Conservation (phyloP, 2,888 invertebrate genomes). For the Caenorhabditis sulstoni region DNA sequence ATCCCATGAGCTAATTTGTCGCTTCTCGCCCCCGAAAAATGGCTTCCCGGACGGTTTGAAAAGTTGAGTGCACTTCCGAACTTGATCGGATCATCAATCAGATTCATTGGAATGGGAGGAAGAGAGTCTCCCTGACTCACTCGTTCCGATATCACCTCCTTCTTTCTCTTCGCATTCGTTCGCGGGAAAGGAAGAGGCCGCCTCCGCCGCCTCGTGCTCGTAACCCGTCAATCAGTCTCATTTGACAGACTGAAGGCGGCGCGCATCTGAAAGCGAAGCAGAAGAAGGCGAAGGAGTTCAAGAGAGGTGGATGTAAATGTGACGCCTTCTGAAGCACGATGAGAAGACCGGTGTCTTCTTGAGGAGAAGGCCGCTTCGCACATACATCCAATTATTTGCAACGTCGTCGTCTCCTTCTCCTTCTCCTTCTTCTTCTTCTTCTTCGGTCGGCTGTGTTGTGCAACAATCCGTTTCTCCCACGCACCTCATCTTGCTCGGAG, state of each 20-base stretch:
- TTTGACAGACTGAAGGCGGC: slow-evolving; percentile 49
- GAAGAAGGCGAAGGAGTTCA: slow-evolving; percentile 40
- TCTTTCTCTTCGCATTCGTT: not conserved
- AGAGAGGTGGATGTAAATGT: slow-evolving; percentile 49
- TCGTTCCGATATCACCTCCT: slow-evolving; percentile 23
- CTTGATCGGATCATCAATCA: too few relatives aligned
- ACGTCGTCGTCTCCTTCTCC: slow-evolving; percentile 30
- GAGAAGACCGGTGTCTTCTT: slow-evolving; percentile 37
- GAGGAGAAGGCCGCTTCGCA: slow-evolving; percentile 33
- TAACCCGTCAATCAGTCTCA: slow-evolving; percentile 52
- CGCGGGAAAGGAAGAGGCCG: slow-evolving; percentile 24
- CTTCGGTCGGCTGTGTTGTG: slow-evolving; percentile 46
- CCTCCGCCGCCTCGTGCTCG: slow-evolving; percentile 43
- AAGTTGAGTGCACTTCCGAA: too few relatives aligned
- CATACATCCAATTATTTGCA: slow-evolving; percentile 56
- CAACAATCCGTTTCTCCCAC: slow-evolving; percentile 49
- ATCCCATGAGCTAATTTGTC: slow-evolving; percentile 39
- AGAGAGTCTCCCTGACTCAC: not conserved
- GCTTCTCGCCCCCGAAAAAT: not conserved
- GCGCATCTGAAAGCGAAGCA: slow-evolving; percentile 32
- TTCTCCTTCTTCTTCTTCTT: slow-evolving; percentile 24
- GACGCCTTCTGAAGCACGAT: slow-evolving; percentile 26
- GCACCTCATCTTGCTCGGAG: slow-evolving; percentile 36
- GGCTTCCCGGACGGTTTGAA: slow-evolving; percentile 9
- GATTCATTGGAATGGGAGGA: not conserved